Percentiles rank a stretch among this genome's conserved stretches.
Conservation (phyloP, 1,140 invertebrate species). For the Berghia stephanieae region DNA sequence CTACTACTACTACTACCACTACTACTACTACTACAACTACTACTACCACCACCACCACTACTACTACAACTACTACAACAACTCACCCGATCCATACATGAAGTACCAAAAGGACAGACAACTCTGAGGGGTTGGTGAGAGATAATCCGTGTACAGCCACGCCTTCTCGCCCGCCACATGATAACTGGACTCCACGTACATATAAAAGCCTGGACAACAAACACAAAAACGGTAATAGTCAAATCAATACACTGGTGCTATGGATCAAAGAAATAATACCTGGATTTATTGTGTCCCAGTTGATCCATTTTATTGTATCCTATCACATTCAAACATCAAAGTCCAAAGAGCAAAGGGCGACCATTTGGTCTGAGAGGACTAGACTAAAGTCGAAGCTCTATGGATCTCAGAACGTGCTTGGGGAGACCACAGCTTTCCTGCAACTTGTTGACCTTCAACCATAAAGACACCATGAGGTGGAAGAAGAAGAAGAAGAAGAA, state of each 20-base stretch:
- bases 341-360: no score
- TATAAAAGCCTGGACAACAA: constrained; percentile 61
- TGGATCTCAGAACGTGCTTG: no score
- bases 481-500: background rate
- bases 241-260: no score
- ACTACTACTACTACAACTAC: background rate
- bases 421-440: no score
- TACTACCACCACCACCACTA: constrained; percentile 6
- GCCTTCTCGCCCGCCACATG: constrained; percentile 51
- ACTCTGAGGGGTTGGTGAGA: constrained; percentile 42
- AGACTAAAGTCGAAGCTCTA: no score
- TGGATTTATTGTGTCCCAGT: no score
- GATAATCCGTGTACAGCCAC: constrained; percentile 61
- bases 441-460: background rate
- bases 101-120: constrained; percentile 64
- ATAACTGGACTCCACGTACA: constrained; percentile 56
- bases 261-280: no score
- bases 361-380: no score
- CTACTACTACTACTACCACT: background rate
- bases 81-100: constrained; percentile 61
- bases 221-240: no score
- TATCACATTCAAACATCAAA: constrained; percentile 10
- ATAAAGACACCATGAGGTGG: background rate
- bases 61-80: background rate
- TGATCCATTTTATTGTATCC: no score